Percentiles rank a stretch among this genome's conserved stretches.
Conservation (phyloP, 2,113 vertebrate species). For the Chaenocephalus aceratus region DNA sequence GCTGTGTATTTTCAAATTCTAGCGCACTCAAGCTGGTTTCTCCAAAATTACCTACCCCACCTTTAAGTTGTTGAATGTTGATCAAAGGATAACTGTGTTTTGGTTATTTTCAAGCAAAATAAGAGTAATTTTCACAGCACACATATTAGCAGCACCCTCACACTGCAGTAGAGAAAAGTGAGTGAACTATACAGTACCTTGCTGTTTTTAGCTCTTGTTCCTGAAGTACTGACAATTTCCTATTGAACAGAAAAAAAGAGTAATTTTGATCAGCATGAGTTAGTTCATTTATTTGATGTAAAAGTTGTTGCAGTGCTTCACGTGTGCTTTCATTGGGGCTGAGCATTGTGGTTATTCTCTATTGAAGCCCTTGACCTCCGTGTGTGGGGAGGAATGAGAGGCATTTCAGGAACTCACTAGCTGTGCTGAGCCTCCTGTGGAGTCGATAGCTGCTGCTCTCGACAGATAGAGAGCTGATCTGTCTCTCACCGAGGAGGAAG, state of each 20-base stretch:
- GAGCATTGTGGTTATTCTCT: constrained; percentile 27
- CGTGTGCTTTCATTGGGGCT: constrained; percentile 13
- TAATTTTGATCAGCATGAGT: constrained; percentile 16
- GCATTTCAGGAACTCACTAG: constrained; percentile 82
- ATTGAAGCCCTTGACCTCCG: constrained; percentile 55
- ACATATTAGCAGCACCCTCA: constrained; percentile 37
- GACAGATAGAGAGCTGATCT: constrained; percentile 85
- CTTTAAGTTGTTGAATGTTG: background rate
- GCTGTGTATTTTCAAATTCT: too few species aligned
- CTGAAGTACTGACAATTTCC: constrained; percentile 62
- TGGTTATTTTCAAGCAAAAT: constrained; percentile 21
- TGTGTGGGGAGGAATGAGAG: constrained; percentile 55
- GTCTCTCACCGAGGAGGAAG: constrained; percentile 83
- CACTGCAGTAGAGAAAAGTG: background rate
- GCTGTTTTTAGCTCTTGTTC: constrained; percentile 70
- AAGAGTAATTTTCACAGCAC: constrained; percentile 51
- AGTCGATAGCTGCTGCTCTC: constrained; percentile 80
- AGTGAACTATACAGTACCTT: constrained; percentile 79
- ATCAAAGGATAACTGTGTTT: constrained; percentile 12
- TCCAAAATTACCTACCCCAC: too few species aligned
- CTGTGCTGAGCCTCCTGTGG: constrained; percentile 69
- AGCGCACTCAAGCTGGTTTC: too few species aligned
- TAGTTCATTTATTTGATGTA: background rate
- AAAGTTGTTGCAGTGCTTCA: background rate
- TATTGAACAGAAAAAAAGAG: constrained; percentile 47